phyloP scores from a whole-genome alignment of 1,140 invertebrate species.

The Adelges cooleyi region DNA sequence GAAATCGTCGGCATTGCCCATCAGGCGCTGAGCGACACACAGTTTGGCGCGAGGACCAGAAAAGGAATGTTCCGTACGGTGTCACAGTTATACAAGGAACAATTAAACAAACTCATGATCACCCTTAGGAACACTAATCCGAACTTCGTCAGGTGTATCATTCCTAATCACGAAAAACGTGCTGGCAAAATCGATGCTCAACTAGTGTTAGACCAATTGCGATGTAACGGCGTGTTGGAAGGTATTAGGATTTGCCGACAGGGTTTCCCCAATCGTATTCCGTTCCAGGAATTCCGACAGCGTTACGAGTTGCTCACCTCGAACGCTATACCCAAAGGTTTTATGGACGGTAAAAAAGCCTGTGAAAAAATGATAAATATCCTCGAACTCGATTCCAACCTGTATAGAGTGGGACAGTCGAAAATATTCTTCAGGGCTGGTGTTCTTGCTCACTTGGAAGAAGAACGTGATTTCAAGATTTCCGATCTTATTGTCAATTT shows the following conservation, averaged over 20 bases:
- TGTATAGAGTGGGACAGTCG: conserved; percentile 94
- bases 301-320: conserved; percentile 94
- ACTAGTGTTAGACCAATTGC: conserved; percentile 88
- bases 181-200: conserved; percentile 96
- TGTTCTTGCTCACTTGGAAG: conserved; percentile 94
- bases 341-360: conserved; percentile 99
- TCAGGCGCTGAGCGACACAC: conserved; percentile 84
- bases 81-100: conserved; percentile 97
- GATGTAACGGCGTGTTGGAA: conserved; percentile 98
- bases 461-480: conserved; percentile 97
- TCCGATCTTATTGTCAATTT: conserved; percentile 97
- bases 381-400: conserved; percentile 87
- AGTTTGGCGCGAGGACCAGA: conserved; percentile 81
- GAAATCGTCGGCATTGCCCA: conserved; percentile 98
- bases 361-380: conserved; percentile 98
- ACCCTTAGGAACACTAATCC: conserved; percentile 97
- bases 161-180: conserved; percentile 98
- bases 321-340: conserved; percentile 96
- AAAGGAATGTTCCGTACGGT: conserved; percentile 99
- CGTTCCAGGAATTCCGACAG: conserved; percentile 73
- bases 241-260: conserved; percentile 98
- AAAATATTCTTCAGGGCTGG: conserved; percentile 99
- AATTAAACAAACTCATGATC: conserved; percentile 92
- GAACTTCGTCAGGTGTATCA: conserved; percentile 99
- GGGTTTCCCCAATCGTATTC: conserved; percentile 86